Base-by-base conservation (phyloP, 2,797 vertebrate species). In the Helicolenus hilgendorfi region DNA sequence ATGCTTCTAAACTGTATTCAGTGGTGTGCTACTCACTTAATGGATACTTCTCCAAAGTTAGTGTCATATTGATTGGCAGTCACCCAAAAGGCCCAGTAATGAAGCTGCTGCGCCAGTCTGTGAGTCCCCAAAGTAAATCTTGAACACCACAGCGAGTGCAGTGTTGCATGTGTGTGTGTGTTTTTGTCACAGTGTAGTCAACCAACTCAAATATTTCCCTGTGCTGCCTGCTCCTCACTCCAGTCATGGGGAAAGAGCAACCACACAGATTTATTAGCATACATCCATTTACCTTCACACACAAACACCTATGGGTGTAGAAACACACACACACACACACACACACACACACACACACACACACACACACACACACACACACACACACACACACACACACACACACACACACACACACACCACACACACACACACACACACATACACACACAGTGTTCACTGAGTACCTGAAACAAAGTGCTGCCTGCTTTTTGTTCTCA, bases 401-500 rank as follows among this genome's bases (percentile, higher is more conserved):
- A 53, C n/a, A 53, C 49, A n/a, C 27, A 27, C 35, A 59, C 11
- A 60, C 70, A 82, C 69, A 36, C 35, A 70, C 67, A 70, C 49
- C 75, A 29, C 72, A 73, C 59, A 77, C 49, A 53, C n/a, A 53
- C 49, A n/a, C 27, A 27, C 35, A 59, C 11, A 60, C 70, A 82
- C 69, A 36, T 27, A 70, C 67, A 70, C 49, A 55, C 31, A 60
- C 64, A 55, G 9, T 70, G 74, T 33, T 45, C 24, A 22, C 86
- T 77, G 89, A 87, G 67, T 60, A 49, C 83, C 74, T 73, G 77
- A 88, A 85, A 90, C 67, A 79, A 69, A 86, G 84, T 83, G 49
- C 82, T 78, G 78, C 59, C 72, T 81, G 84, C 22, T 79, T 93
- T 92, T 89, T 91, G 77, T 90, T 88, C 82, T 87, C 77, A 55